These are phyloP conservation scores for Brachionus angularis DNA, from an alignment of 1,140 invertebrate genomes.

Conservation along the genomic window DNA sequence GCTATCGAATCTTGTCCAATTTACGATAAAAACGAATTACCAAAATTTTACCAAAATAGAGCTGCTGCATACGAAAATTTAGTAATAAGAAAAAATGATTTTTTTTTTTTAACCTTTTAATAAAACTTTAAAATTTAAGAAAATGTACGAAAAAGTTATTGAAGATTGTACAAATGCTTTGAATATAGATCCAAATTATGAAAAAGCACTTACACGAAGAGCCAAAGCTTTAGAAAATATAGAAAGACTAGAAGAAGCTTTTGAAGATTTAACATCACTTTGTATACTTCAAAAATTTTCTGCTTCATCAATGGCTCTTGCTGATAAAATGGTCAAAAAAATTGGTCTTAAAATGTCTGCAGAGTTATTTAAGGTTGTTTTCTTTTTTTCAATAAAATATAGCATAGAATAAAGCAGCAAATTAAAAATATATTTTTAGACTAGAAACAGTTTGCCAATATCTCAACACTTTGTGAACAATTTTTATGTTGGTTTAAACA, in stretches of 20 bases:
- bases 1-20: conserved; percentile 78
- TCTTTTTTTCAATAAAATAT: conserved; percentile 1
- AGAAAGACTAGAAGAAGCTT: conserved; percentile 70
- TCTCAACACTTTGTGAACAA: conserved; percentile 42
- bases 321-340: conserved; percentile 43
- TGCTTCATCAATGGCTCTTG: not conserved
- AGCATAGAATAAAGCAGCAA: no score
- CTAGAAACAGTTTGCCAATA: conserved; percentile 30
- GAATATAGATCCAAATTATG: conserved; percentile 77
- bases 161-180: conserved; percentile 80
- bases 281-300: conserved; percentile 37
- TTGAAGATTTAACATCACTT: conserved; percentile 64
- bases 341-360: conserved; percentile 38
- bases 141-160: conserved; percentile 76
- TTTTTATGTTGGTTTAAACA: conserved; percentile 42
- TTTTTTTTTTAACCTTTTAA: conserved; percentile 20
- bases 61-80: conserved; percentile 89
- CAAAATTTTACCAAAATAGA: conserved; percentile 89
- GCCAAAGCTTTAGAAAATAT: conserved; percentile 75
- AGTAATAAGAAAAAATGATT: conserved; percentile 57
- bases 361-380: conserved; percentile 10
- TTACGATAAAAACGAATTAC: conserved; percentile 69
- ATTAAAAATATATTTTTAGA: not conserved
- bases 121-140: conserved; percentile 59
- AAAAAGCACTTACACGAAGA: conserved; percentile 77